Evolutionary conservation across 2,797 vertebrate species (phyloP).

Genomic region (Notolepis coatsorum): DNA sequence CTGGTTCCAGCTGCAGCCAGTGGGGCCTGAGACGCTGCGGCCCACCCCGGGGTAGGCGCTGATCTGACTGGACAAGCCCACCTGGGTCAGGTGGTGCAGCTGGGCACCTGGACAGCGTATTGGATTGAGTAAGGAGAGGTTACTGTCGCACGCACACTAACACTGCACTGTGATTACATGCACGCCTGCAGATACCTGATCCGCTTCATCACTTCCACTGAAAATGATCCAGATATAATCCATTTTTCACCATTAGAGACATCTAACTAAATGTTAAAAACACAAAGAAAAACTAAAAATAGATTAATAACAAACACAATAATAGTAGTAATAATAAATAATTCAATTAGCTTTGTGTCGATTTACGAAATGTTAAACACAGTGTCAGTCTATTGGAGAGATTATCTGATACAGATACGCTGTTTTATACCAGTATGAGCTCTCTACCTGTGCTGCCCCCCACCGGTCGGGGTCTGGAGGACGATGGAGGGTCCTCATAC

Average conservation of each 20-base stretch:
- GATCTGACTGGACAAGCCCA: slow-evolving; percentile 94
- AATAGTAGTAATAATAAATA: too few relatives aligned
- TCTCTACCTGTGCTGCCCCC: slow-evolving; percentile 93
- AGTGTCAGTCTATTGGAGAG: too few relatives aligned
- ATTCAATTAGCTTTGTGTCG: too few relatives aligned
- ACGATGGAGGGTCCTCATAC: slow-evolving; percentile 88
- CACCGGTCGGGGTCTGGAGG: slow-evolving; percentile 92
- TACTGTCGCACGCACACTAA: not conserved
- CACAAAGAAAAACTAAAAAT: slow-evolving; percentile 3
- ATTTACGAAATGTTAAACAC: too few relatives aligned
- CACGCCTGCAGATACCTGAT: too few relatives aligned
- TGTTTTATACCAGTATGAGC: not conserved
- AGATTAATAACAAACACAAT: not conserved
- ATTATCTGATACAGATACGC: slow-evolving; percentile 16
- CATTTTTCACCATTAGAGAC: too few relatives aligned
- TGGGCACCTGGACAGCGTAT: slow-evolving; percentile 86
- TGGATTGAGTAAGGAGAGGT: not conserved
- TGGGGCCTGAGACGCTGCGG: slow-evolving; percentile 89
- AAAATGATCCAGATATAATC: too few relatives aligned
- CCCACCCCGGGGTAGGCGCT: slow-evolving; percentile 88
- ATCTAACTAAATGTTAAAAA: not conserved
- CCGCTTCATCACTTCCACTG: too few relatives aligned
- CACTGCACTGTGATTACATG: too few relatives aligned
- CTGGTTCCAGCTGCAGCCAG: slow-evolving; percentile 90
- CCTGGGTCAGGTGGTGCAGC: slow-evolving; percentile 96